Percentiles rank a stretch among this genome's conserved stretches.
These are phyloP conservation scores for Nemapogon koenigi DNA, from an alignment of 2,888 invertebrate genomes.

Conservation along the genomic window DNA sequence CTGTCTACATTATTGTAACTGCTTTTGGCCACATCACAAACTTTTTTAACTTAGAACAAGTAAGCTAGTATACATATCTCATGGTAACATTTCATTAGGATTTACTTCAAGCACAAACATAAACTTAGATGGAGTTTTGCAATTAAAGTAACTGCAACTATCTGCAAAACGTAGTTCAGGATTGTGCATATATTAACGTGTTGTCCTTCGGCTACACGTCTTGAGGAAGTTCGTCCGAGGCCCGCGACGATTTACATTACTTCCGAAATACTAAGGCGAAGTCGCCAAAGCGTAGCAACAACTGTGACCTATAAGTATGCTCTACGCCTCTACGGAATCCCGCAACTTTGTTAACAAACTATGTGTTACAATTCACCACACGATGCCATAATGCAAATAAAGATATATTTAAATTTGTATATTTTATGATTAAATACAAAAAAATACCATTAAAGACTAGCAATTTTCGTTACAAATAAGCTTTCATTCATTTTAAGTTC, in stretches of 20 bases:
- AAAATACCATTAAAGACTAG: no score
- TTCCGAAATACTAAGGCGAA: conserved; percentile 48
- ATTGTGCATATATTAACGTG: conserved; percentile 61
- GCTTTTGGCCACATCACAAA: no score
- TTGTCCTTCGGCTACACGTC: conserved; percentile 60
- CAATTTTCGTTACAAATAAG: no score
- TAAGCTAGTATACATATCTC: no score
- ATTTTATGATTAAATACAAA: no score
- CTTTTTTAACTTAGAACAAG: no score
- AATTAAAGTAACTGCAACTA: conserved; percentile 9
- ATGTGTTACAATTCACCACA: background rate
- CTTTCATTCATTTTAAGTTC: no score
- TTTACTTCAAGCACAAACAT: background rate
- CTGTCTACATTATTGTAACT: no score
- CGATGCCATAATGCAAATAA: no score
- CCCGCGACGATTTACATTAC: conserved; percentile 56
- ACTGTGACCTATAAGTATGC: conserved; percentile 21
- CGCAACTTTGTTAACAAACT: background rate
- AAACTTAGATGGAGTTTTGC: background rate
- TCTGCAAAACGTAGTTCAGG: conserved; percentile 45
- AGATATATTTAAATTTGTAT: no score
- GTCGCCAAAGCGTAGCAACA: conserved; percentile 35
- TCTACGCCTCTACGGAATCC: conserved; percentile 19
- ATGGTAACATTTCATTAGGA: no score
- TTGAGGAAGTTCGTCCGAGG: conserved; percentile 44